Conservation (phyloP, 2,888 invertebrate genomes). For the Acanthococcus lagerstroemiae region DNA sequence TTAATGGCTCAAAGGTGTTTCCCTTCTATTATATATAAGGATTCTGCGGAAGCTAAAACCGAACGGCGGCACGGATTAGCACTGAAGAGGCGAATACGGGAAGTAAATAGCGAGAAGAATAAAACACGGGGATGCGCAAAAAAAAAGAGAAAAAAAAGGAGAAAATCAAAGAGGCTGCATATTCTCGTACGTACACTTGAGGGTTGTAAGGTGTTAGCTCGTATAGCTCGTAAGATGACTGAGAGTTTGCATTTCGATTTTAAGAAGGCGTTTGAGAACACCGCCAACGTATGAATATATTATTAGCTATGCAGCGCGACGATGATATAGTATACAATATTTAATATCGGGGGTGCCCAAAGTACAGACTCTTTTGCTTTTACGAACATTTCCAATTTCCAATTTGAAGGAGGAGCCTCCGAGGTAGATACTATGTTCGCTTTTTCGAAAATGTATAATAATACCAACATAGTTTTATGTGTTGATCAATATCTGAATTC, state of each 20-base stretch:
- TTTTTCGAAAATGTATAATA: too few species aligned
- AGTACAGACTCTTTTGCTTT: too few species aligned
- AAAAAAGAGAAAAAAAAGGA: neutral
- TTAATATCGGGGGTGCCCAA: neutral
- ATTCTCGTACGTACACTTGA: neutral
- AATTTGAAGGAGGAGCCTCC: too few species aligned
- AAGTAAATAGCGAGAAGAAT: conserved; percentile 1
- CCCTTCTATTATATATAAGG: conserved; percentile 15
- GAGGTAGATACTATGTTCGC: too few species aligned
- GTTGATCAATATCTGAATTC: too few species aligned
- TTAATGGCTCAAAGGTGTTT: conserved; percentile 28
- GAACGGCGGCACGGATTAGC: conserved; percentile 1
- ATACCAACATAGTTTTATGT: too few species aligned
- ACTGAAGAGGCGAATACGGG: neutral
- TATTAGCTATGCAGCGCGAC: conserved; percentile 11
- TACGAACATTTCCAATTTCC: too few species aligned
- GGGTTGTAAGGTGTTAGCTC: conserved; percentile 2
- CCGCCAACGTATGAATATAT: conserved; percentile 24
- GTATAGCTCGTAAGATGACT: conserved; percentile 4
- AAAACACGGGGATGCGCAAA: neutral
- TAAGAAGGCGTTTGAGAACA: conserved; percentile 15
- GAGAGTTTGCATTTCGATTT: conserved; percentile 26
- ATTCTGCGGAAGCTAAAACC: neutral
- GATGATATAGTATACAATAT: neutral
- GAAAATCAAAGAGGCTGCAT: neutral